These are phyloP conservation scores for Drosophila neocordata DNA, from an alignment of 1,140 invertebrate species.

Conservation along the genomic window DNA sequence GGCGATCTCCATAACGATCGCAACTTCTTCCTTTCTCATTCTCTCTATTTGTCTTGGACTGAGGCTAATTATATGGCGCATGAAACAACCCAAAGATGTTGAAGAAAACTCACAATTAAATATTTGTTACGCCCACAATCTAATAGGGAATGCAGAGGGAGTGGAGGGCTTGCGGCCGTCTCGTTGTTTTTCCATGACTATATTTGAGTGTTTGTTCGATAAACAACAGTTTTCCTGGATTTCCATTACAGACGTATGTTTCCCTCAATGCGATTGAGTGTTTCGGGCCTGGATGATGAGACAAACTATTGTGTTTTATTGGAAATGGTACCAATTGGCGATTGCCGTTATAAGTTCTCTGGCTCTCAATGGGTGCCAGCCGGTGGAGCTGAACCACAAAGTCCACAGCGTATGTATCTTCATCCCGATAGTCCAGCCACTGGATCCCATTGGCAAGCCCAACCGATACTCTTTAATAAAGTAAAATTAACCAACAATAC, in stretches of 20 bases:
- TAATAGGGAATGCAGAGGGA: not conserved
- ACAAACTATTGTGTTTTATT: constrained; percentile 91
- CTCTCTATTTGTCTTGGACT: constrained; percentile 48
- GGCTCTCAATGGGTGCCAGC: constrained; percentile 91
- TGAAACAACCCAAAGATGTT: constrained; percentile 30
- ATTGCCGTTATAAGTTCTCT: constrained; percentile 88
- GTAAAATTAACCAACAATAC: constrained; percentile 96
- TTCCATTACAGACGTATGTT: constrained; percentile 91
- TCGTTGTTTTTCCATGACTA: constrained; percentile 48
- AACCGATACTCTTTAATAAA: constrained; percentile 92
- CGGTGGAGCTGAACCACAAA: constrained; percentile 93
- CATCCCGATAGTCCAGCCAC: constrained; percentile 94
- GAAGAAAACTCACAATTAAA: constrained; percentile 73
- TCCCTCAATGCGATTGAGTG: constrained; percentile 88
- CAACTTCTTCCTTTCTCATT: not conserved
- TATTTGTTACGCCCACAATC: constrained; percentile 75
- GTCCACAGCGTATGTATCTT: constrained; percentile 88
- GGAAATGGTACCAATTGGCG: constrained; percentile 89
- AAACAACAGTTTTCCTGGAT: constrained; percentile 37
- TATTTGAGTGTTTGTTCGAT: constrained; percentile 52
- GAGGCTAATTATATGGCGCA: constrained; percentile 71
- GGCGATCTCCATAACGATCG: constrained; percentile 4
- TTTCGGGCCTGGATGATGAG: constrained; percentile 89
- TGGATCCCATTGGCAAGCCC: constrained; percentile 93
- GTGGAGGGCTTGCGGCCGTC: constrained; percentile 4